Evolutionary conservation across 1,140 invertebrate species (phyloP), one percentile per base, ranked within the genome.

Genomic region (Macrostomum lignano): DNA sequence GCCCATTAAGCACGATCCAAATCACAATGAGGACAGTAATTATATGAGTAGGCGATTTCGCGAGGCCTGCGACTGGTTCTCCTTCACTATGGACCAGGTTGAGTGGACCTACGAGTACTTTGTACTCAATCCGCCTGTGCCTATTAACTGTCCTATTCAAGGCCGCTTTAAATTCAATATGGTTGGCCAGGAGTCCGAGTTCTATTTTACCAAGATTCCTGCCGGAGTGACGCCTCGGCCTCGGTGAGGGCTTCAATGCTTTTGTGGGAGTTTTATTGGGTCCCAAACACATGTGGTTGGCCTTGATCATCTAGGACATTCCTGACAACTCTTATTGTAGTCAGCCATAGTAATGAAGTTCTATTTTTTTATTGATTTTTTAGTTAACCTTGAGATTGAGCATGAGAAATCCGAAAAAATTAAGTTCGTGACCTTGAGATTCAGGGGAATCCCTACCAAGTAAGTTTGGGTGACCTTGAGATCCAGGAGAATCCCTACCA

Each of bases 141-240:
- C 79, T 3, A 72, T 93, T 5, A 67, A 76, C 30, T 93, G 84
- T 56, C 84, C 86, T 0, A 71, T 94, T 1, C 84, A 78, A 25
- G 84, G 86, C 6, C 86, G 88, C 57, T 93, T 79, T 45, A 75
- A 71, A 49, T 93, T 93, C 47, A 69, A 69, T 1, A 82, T 93
- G 58, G 66, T 60, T 42, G 76, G 82, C 40, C 70, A 77, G 25
- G n/a, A 34, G 15, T 38, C 44, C 15, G 52, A 55, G 24, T 66
- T 64, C 11, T 88, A 91, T 50, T 71, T 72, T 56, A 91, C 81
- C 3, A 63, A 81, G 52, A 88, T 91, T 47, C 59, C 82, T 22
- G 77, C 82, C 30, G 82, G 84, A 51, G 76, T 91, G 0, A 93
- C 84, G 0, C 58, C 78, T 21, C 76, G 73, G 46, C 82, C 82